Evolutionary conservation across 2,797 vertebrate species (phyloP).

Genomic region (Glossophaga mutica): DNA sequence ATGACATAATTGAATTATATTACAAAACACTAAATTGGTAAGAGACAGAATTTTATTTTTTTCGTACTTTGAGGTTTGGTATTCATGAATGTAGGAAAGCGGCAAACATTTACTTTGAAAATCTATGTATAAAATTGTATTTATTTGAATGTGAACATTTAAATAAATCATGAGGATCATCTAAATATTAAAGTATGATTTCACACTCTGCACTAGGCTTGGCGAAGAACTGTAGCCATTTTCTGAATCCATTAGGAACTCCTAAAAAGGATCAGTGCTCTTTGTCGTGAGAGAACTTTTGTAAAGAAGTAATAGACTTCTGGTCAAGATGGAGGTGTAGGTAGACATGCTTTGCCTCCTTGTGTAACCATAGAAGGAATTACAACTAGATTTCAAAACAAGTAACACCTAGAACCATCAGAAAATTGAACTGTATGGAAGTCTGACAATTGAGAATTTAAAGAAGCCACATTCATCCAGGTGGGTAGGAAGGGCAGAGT

Average conservation of each 20-base stretch:
- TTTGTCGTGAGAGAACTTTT: constrained; percentile 36
- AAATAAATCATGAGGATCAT: constrained; percentile 53
- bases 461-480: too few relatives aligned
- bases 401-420: too few relatives aligned
- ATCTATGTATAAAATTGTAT: constrained; percentile 52
- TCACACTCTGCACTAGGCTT: constrained; percentile 42
- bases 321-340: too few relatives aligned
- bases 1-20: constrained; percentile 67
- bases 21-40: constrained; percentile 57
- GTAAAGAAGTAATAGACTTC: background rate
- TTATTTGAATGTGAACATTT: constrained; percentile 61
- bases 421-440: too few relatives aligned
- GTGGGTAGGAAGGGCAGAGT: too few relatives aligned
- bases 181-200: constrained; percentile 55
- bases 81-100: constrained; percentile 54
- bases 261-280: constrained; percentile 23
- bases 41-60: constrained; percentile 54
- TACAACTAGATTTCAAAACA: too few relatives aligned
- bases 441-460: too few relatives aligned
- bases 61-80: constrained; percentile 50
- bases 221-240: constrained; percentile 45
- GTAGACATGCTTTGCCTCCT: too few relatives aligned
- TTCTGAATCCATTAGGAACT: constrained; percentile 59
- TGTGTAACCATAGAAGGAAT: too few relatives aligned
- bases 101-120: constrained; percentile 53